Conservation (phyloP, 2,888 invertebrate genomes). For the Lasioglossum malachurum region DNA sequence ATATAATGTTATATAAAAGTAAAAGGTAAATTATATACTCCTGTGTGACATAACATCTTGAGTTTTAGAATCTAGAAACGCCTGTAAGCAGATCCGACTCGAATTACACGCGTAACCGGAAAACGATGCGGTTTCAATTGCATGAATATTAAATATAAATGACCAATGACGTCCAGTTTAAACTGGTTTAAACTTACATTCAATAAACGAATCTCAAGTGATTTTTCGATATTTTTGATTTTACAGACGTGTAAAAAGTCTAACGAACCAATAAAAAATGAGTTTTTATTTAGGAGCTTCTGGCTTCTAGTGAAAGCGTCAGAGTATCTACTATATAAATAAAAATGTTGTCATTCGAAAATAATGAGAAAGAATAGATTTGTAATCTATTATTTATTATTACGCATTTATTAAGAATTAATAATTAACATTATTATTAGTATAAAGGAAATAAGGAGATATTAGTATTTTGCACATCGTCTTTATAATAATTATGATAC, state of each 20-base stretch:
- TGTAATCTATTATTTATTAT: no score
- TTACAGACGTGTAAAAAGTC: no score
- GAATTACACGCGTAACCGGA: background rate
- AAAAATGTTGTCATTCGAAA: no score
- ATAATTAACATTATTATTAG: no score
- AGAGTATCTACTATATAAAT: no score
- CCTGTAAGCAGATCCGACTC: background rate
- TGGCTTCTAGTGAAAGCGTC: no score
- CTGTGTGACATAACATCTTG: background rate
- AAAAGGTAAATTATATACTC: background rate
- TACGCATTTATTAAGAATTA: no score
- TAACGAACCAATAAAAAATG: no score
- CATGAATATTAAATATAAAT: background rate
- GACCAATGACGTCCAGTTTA: background rate
- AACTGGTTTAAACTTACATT: background rate
- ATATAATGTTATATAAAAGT: background rate
- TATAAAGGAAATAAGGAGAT: background rate
- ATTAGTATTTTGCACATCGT: background rate
- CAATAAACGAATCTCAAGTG: no score
- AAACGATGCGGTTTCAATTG: background rate
- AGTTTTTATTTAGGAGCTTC: no score
- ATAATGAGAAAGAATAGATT: no score
- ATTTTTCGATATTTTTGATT: no score
- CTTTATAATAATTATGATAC: constrained; percentile 11
- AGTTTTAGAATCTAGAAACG: background rate